Conservation (phyloP, 1,140 invertebrate species). For the Trichomalopsis sarcophagae region DNA sequence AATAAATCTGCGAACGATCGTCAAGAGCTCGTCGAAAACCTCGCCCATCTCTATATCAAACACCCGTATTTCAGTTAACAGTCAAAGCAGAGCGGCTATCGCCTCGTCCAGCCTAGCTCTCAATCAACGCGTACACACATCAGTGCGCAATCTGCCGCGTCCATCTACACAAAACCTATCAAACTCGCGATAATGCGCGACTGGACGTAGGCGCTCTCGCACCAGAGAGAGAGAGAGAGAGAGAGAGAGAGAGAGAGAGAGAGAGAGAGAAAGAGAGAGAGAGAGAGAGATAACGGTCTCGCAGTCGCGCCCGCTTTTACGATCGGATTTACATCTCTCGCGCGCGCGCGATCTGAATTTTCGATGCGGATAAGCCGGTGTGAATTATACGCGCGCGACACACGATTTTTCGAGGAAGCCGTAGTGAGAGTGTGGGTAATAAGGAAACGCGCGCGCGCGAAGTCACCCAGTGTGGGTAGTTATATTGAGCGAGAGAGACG, state of each 20-base stretch:
- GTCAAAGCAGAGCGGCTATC: conserved; percentile 5
- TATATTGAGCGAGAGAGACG: neutral
- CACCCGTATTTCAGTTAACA: neutral
- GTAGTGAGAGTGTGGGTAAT: neutral
- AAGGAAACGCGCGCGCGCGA: neutral
- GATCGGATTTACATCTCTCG: conserved; percentile 41
- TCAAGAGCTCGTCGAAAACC: neutral
- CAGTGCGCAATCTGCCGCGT: conserved; percentile 8
- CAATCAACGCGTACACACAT: conserved; percentile 14
- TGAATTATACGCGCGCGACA: neutral
- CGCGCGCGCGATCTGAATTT: conserved; percentile 33
- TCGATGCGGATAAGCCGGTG: conserved; percentile 32
- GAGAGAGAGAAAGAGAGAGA: too few species aligned
- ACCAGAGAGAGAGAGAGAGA: neutral
- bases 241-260: neutral
- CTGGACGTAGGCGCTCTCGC: neutral
- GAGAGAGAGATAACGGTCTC: conserved; percentile 24
- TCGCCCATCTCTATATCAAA: conserved; percentile 3
- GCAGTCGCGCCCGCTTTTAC: conserved; percentile 15
- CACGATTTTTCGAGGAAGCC: neutral
- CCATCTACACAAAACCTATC: conserved; percentile 10
- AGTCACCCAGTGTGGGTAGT: neutral
- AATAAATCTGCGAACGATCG: neutral
- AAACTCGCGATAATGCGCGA: neutral
- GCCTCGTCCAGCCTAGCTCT: neutral